Evolutionary conservation across 2,113 vertebrate species (phyloP), one percentile per base, ranked within the genome.

Genomic region (Amphiprion ocellaris): DNA sequence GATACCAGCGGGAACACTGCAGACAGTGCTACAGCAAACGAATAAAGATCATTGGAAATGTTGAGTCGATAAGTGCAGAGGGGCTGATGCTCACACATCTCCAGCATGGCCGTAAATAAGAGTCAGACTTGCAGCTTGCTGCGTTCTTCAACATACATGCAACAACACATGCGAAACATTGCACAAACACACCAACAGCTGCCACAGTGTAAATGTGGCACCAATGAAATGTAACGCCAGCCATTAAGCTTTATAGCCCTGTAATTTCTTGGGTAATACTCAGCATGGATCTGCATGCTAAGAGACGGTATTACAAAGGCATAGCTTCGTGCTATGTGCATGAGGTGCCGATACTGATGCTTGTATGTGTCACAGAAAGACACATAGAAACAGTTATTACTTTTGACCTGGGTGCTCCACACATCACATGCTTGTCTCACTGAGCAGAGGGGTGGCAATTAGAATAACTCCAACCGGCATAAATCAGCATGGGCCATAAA

Each of bases 401-500:
- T 44, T 75, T 59, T 74, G n/a, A 72, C 74, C 53, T 46, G 19
- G 68, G 30, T 58, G 63, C 58, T 66, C 70, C 65, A 54, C 62
- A 79, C 30, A 7, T 80, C 77, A 58, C 65, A 60, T 15, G 11
- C 50, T 33, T 58, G 50, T 74, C 75, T 60, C 69, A 66, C 79
- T 66, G 54, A 81, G 76, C 12, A 11, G 26, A 58, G 60, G 54
- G 41, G 16, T 50, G 66, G 63, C 76, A 86, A 90, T 89, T 84
- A 81, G 56, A 75, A 70, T 63, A 76, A 79, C 66, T 64, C 68
- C 75, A 44, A 56, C 59, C 41, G 76, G 28, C 77, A 84, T 86
- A 78, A 82, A 88, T 87, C 82, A 91, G 70, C 75, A 77, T 4
- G 15, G 67, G 77, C 41, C 74, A 73, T 83, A 87, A 91, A 85